Evolutionary conservation across 2,888 invertebrate genomes (phyloP), one percentile per base, ranked within the genome.

Genomic region (Taphrorychus bicolor): DNA sequence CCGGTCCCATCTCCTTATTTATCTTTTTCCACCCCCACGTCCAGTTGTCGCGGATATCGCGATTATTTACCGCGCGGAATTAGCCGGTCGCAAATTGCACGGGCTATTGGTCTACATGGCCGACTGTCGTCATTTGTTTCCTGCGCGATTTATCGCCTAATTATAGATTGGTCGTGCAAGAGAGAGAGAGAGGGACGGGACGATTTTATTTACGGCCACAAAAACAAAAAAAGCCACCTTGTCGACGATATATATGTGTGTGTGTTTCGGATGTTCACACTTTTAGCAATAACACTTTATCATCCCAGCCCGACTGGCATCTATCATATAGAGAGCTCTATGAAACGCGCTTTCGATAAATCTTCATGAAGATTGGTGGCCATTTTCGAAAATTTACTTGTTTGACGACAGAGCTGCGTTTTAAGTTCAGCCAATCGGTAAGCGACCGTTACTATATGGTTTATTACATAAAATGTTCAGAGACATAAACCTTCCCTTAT

Each of bases 51-150:
- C 68, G 69, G 70, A 74, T 74, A 72, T 63, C 71, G 73, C 64
- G 74, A 73, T 76, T 76, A 75, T 76, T 76, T 77, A 76, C 68
- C 74, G 74, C 74, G 74, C 42, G 70, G 76, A 77, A 78, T 81
- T 81, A 80, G 79, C 80, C 80, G 80, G 80, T 81, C 81, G 80
- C 82, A 80, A 81, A 81, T 81, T 80, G 81, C 81, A 75, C 59
- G 56, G 69, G 64, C 81, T 79, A 82, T 82, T 80, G 82, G 79
- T 78, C 78, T 80, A 81, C 81, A 82, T 79, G 81, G 79, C 79
- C 80, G 79, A 78, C 80, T 80, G 81, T 81, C 82, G 81, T 79
- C 81, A 81, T 81, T 82, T 79, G 80, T 82, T 82, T 80, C 75
- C 73, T 75, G 74, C 74, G 71, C 76, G 79, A 82, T 82, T 81